Evolutionary conservation across 2,113 vertebrate genomes (phyloP).

Genomic region (Catagonus wagneri): DNA sequence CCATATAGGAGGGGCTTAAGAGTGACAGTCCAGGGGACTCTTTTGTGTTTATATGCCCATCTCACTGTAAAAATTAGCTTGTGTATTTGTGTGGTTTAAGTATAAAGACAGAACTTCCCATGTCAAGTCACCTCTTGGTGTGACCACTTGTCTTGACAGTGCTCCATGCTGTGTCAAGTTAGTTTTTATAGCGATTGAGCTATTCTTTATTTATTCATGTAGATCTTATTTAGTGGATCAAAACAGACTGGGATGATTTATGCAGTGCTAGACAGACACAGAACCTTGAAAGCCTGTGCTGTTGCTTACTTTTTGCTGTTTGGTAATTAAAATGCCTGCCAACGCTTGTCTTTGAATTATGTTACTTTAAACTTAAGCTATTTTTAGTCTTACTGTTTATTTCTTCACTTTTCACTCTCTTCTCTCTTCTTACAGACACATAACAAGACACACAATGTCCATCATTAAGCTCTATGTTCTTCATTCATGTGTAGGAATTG

Average conservation of each 20-base stretch:
- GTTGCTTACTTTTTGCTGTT: slow-evolving; percentile 13
- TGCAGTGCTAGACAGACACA: slow-evolving; percentile 43
- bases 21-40: not conserved
- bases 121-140: not conserved
- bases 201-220: not conserved
- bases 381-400: slow-evolving; percentile 58
- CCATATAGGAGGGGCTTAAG: fast-evolving
- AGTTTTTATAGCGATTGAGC: not conserved
- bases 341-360: slow-evolving; percentile 66
- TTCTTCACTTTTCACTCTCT: slow-evolving; percentile 43
- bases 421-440: slow-evolving; percentile 10
- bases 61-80: not conserved
- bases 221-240: slow-evolving; percentile 49
- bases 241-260: slow-evolving; percentile 28
- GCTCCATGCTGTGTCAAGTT: not conserved
- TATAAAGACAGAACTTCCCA: not conserved
- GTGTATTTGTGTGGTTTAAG: not conserved
- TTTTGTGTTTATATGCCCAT: not conserved
- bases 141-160: not conserved
- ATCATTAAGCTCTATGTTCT: slow-evolving; percentile 33
- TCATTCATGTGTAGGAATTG: slow-evolving; percentile 43
- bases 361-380: slow-evolving; percentile 28
- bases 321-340: slow-evolving; percentile 59
- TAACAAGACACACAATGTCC: slow-evolving; percentile 1
- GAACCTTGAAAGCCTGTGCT: slow-evolving; percentile 26